Conservation (phyloP, 2,797 vertebrate species). For the Alectoris magna region DNA sequence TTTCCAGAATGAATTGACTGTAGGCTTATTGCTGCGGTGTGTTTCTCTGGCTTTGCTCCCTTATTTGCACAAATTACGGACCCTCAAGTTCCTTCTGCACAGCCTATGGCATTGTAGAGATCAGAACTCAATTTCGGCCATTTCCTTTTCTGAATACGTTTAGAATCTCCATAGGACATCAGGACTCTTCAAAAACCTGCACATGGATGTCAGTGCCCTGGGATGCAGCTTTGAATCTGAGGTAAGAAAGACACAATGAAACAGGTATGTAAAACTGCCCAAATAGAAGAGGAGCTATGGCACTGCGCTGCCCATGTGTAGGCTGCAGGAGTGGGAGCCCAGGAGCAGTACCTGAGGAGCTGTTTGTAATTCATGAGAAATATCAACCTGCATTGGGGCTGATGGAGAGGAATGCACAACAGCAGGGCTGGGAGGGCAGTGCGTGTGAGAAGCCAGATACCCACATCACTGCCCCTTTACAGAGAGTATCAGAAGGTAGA, state of each 20-base stretch:
- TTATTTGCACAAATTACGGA: accelerated
- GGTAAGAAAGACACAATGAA: conserved; percentile 68
- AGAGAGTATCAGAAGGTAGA: accelerated
- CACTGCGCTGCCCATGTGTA: not conserved
- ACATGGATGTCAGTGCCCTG: conserved; percentile 84
- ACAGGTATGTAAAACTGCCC: not conserved
- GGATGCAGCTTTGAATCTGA: conserved; percentile 86
- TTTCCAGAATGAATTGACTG: not conserved
- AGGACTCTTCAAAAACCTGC: conserved; percentile 84
- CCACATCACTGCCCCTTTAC: not conserved
- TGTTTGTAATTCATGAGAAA: accelerated
- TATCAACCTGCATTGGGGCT: not conserved
- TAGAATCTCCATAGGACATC: conserved; percentile 76
- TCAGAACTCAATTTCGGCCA: accelerated
- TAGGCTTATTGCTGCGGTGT: not conserved
- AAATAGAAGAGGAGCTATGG: not conserved
- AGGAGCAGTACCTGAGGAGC: accelerated
- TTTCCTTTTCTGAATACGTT: not conserved
- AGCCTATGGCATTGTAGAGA: not conserved
- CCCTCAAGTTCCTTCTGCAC: not conserved
- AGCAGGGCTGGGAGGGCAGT: not conserved
- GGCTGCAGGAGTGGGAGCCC: not conserved
- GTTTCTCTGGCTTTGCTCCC: not conserved
- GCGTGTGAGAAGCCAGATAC: accelerated
- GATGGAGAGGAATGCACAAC: not conserved